Conservation (phyloP, 2,113 vertebrate genomes). For the Dissostichus mawsoni region DNA sequence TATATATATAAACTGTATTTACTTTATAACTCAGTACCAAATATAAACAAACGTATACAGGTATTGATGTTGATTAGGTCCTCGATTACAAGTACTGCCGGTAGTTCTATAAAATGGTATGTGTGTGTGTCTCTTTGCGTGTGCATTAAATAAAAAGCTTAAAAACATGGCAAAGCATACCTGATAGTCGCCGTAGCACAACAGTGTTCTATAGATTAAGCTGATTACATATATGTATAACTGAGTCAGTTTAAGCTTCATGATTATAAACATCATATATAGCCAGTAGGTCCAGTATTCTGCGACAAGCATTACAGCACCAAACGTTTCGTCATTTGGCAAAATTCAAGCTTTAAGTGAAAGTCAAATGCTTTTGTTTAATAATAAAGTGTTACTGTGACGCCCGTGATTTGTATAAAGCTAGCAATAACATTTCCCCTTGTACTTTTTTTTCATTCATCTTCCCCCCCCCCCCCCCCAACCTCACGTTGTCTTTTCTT, state of each 20-base stretch:
- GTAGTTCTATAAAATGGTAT: constrained; percentile 78
- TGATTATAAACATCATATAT: constrained; percentile 87
- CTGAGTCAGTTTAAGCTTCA: constrained; percentile 85
- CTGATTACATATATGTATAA: constrained; percentile 86
- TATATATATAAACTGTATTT: constrained; percentile 67
- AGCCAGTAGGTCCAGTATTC: constrained; percentile 88
- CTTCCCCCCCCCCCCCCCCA: constrained; percentile 38
- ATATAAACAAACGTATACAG: constrained; percentile 79
- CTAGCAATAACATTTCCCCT: constrained; percentile 85
- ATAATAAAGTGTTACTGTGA: constrained; percentile 89
- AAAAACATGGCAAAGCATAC: constrained; percentile 86
- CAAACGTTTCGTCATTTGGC: constrained; percentile 89
- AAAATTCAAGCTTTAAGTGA: constrained; percentile 91
- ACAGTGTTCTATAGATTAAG: constrained; percentile 88
- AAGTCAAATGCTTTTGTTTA: constrained; percentile 86
- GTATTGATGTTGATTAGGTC: constrained; percentile 80
- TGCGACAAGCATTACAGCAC: constrained; percentile 88
- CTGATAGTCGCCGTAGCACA: constrained; percentile 87
- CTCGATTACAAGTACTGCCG: constrained; percentile 81
- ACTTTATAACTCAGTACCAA: constrained; percentile 83
- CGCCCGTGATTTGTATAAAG: constrained; percentile 88
- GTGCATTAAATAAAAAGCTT: constrained; percentile 79
- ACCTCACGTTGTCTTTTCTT: constrained; percentile 28
- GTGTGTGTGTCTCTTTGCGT: constrained; percentile 65
- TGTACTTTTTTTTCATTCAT: constrained; percentile 63